Evolutionary conservation across 2,888 invertebrate species (phyloP).

Genomic region (Chymomyza amoena): DNA sequence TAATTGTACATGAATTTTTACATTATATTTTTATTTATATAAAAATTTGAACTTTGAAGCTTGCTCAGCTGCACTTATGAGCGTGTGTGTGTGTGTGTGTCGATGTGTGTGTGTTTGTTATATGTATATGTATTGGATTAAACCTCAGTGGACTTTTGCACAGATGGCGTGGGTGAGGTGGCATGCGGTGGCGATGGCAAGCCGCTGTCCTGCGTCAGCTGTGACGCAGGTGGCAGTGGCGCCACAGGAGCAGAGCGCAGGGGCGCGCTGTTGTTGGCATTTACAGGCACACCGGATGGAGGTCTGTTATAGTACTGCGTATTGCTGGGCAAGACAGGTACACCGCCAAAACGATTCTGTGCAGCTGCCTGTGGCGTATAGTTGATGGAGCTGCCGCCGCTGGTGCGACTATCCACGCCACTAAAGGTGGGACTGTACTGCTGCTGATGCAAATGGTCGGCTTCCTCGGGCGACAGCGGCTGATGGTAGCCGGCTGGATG

Average conservation of each 20-base stretch:
- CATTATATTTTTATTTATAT: constrained; percentile 26
- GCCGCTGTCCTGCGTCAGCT: constrained; percentile 76
- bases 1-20: constrained; percentile 36
- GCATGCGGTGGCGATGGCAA: constrained; percentile 76
- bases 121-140: constrained; percentile 49
- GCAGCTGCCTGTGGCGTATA: constrained; percentile 66
- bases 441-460: constrained; percentile 61
- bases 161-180: constrained; percentile 76
- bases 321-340: constrained; percentile 76
- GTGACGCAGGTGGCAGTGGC: constrained; percentile 33
- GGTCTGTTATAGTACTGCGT: constrained; percentile 74
- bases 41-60: constrained; percentile 70
- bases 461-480: constrained; percentile 69
- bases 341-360: constrained; percentile 76
- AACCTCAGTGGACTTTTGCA: constrained; percentile 78
- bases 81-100: constrained; percentile 10
- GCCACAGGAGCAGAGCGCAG: constrained; percentile 49
- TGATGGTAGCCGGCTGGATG: constrained; percentile 71
- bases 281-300: constrained; percentile 55
- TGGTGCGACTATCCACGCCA: constrained; percentile 76
- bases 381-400: constrained; percentile 72
- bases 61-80: constrained; percentile 32
- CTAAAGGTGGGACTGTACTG: constrained; percentile 79
- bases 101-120: constrained; percentile 14
- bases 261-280: constrained; percentile 32